Conservation (phyloP, 2,113 vertebrate species). For the Chroicocephalus ridibundus region DNA sequence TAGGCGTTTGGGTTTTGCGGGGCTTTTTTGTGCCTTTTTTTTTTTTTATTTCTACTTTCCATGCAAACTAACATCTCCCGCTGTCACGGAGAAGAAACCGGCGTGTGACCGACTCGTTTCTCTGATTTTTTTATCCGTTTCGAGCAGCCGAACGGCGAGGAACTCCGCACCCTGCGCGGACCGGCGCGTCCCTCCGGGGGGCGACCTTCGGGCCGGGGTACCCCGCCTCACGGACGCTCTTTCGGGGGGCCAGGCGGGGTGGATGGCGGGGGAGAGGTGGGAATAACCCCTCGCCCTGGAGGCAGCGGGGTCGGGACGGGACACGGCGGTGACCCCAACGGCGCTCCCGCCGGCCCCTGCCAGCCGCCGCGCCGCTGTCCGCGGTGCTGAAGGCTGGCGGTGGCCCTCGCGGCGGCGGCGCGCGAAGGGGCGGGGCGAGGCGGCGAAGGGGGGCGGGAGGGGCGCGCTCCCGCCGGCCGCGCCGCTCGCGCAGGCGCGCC, state of each 20-base stretch:
- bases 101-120: fast-evolving
- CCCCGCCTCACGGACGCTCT: background rate
- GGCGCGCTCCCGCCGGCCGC: background rate
- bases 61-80: no score
- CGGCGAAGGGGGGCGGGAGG: background rate
- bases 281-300: no score
- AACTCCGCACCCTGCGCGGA: background rate
- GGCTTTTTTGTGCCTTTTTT: background rate
- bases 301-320: no score
- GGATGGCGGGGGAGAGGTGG: background rate
- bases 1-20: background rate
- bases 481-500: constrained; percentile 57
- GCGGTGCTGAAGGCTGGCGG: constrained; percentile 74
- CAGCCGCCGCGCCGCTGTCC: constrained; percentile 72
- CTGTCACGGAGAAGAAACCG: background rate
- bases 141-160: fast-evolving
- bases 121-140: fast-evolving
- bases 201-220: background rate
- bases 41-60: background rate
- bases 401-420: background rate
- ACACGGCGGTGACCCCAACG: no score
- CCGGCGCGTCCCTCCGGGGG: background rate
- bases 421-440: background rate
- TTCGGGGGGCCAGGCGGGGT: no score
- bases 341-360: no score